Base-by-base conservation (phyloP, 2,888 invertebrate genomes). In the Copidosoma aretas region DNA sequence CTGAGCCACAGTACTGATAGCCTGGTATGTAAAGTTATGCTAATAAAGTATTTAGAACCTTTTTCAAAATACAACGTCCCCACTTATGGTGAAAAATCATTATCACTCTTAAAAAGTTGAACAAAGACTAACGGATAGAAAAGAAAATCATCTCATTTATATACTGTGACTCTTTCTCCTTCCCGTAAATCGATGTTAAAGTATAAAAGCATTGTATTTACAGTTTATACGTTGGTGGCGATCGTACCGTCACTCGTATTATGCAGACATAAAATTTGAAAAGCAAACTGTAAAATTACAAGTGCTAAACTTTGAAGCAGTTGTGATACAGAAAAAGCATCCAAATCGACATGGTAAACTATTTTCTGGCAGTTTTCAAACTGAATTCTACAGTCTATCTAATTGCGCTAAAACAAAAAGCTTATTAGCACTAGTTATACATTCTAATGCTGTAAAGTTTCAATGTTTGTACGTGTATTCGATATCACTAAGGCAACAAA, bases 401-500 rank as follows among this genome's bases (percentile, higher is more conserved):
- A 73, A 73, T 51, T 76, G 74, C 22, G 75, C 74, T 4, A 75
- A 74, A 56, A 75, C 75, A 0, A 75, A 75, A 21, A 67, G 70
- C 2, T 56, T 75, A 25, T 65, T 73, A 15, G 39, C 67, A 25
- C 64, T 74, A 1, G 67, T 76, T 10, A 66, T 70, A 1, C 67
- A 74, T 60, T 67, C 65, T n/a, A 71, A 73, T 60, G 74, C 73
- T 10, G 39, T 74, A 17, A 41, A 72, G 64, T 76, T 73, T 19
- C 64, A 72, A 69, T 79, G 76, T 21, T 17, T 32, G 17, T 58
- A 58, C 19, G 24, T 58, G 4, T 58, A 58, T 19, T 58, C 58
- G 1, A 82, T 82, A 78, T 76, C 56, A 78, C 54, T n/a, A n/a
- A 73, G 74, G 71, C 80, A 79, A 70, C 74, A 75, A 53, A 79